A percentile compares a stretch with the other conserved stretches of the same genome.
These are phyloP conservation scores for Noctua pronuba DNA, from an alignment of 2,888 invertebrate genomes.

Conservation along the genomic window DNA sequence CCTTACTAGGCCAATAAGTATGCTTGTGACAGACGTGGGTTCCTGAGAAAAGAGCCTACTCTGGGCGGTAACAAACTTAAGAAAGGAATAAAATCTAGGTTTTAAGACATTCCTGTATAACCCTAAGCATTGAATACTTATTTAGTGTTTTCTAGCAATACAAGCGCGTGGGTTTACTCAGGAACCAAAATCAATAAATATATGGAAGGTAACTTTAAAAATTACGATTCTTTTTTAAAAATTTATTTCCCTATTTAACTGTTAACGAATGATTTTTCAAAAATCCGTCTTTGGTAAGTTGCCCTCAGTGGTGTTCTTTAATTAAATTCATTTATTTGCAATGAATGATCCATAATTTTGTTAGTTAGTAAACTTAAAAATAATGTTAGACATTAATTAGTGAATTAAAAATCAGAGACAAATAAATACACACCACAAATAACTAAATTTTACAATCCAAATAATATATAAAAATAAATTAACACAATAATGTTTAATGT, in stretches of 20 bases:
- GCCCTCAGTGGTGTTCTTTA: too few species aligned
- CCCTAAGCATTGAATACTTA: neutral
- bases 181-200: neutral
- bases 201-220: neutral
- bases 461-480: too few species aligned
- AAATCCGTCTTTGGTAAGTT: neutral
- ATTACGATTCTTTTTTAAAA: neutral
- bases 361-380: too few species aligned
- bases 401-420: too few species aligned
- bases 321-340: too few species aligned
- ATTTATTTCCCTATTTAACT: too few species aligned
- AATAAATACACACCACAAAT: too few species aligned
- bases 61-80: neutral
- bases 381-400: too few species aligned
- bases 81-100: neutral
- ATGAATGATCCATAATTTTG: too few species aligned
- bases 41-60: neutral
- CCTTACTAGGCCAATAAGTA: neutral
- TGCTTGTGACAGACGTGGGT: neutral
- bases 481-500: too few species aligned
- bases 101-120: neutral
- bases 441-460: too few species aligned
- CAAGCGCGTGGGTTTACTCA: neutral
- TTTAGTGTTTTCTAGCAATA: neutral
- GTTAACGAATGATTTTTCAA: neutral